A percentile compares a stretch with the other conserved stretches of the same genome.
phyloP scores from a whole-genome alignment of 1,140 invertebrate species.

The Drosophila albomicans region DNA sequence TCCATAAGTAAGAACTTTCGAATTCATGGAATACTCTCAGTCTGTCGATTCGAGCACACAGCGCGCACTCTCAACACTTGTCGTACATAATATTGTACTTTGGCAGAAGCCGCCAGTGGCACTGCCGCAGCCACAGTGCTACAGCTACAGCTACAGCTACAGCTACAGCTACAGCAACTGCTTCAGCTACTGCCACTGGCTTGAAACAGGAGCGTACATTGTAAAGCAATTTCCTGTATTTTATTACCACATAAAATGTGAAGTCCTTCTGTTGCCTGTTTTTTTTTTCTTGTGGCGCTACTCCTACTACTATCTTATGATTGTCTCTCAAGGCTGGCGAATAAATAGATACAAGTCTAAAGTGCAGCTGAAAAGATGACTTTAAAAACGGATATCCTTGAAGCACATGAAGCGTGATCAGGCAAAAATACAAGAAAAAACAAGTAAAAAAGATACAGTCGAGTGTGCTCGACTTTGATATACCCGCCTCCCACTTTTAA shows the following conservation, averaged over 20 bases:
- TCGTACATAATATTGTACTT: slow-evolving; percentile 72
- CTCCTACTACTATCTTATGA: slow-evolving; percentile 34
- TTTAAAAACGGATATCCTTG: slow-evolving; percentile 42
- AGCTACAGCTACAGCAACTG: neutral
- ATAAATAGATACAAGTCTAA: slow-evolving; percentile 46
- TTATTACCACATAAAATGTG: slow-evolving; percentile 65
- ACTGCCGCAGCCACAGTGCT: neutral
- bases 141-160: neutral
- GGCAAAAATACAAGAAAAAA: neutral
- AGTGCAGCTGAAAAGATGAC: slow-evolving; percentile 36
- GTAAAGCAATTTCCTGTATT: slow-evolving; percentile 75
- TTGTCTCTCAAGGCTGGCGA: slow-evolving; percentile 44
- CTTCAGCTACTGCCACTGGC: slow-evolving; percentile 6
- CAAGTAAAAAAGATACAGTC: no score
- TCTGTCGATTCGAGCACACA: slow-evolving; percentile 18
- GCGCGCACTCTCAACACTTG: slow-evolving; percentile 57
- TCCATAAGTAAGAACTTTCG: slow-evolving; percentile 50
- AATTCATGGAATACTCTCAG: slow-evolving; percentile 54
- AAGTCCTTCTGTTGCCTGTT: slow-evolving; percentile 26
- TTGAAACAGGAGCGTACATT: slow-evolving; percentile 55
- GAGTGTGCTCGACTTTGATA: no score
- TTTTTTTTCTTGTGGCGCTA: neutral
- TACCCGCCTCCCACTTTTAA: no score
- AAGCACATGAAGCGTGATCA: slow-evolving; percentile 24
- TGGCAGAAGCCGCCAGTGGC: slow-evolving; percentile 44